Evolutionary conservation across 2,888 invertebrate genomes (phyloP).

Genomic region (Quadroppia sp.): DNA sequence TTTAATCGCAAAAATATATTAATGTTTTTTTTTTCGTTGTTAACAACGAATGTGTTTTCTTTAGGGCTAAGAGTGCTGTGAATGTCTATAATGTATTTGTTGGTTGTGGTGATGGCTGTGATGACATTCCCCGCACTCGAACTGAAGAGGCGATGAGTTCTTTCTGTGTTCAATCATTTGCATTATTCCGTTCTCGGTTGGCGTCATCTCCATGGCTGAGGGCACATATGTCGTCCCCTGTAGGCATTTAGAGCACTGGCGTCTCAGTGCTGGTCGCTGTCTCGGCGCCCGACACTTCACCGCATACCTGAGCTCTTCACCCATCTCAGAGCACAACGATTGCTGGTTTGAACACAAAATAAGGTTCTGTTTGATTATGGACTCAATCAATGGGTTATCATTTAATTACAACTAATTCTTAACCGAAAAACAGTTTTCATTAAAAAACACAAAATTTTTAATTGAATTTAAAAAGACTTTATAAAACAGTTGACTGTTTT

Average conservation of each 20-base stretch:
- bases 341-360: slow-evolving; percentile 57
- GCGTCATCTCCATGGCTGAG: slow-evolving; percentile 43
- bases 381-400: not conserved
- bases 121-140: slow-evolving; percentile 41
- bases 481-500: not conserved
- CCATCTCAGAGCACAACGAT: slow-evolving; percentile 91
- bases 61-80: slow-evolving; percentile 11
- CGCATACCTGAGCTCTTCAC: slow-evolving; percentile 83
- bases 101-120: slow-evolving; percentile 7
- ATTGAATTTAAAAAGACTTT: not conserved
- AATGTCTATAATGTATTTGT: slow-evolving; percentile 10
- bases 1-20: slow-evolving; percentile 19
- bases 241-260: slow-evolving; percentile 68
- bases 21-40: too few relatives aligned
- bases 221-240: slow-evolving; percentile 8
- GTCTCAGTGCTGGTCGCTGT: slow-evolving; percentile 71
- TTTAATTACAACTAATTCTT: too few relatives aligned
- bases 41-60: not conserved
- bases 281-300: slow-evolving; percentile 72
- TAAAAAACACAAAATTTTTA: not conserved
- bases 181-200: slow-evolving; percentile 62
- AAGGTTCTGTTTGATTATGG: slow-evolving; percentile 41
- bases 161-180: slow-evolving; percentile 66
- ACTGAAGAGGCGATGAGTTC: slow-evolving; percentile 51
- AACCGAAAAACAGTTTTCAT: not conserved